These are phyloP conservation scores for Acanthacorydalis orientalis DNA, from an alignment of 2,888 invertebrate genomes.

Conservation along the genomic window DNA sequence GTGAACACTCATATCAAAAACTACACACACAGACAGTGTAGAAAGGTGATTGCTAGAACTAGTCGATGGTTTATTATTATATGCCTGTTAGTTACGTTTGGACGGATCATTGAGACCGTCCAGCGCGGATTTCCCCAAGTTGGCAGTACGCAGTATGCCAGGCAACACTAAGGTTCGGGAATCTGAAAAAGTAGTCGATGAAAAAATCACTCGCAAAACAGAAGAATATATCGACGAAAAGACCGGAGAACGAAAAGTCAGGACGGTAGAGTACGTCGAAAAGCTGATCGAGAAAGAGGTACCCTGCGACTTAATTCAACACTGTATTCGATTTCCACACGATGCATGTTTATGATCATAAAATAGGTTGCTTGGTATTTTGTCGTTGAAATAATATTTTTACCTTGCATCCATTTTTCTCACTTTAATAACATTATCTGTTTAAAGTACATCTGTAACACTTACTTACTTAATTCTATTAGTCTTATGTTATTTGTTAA, in stretches of 20 bases:
- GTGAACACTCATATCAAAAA: too few species aligned
- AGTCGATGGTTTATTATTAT: constrained; percentile 5
- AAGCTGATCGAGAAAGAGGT: constrained; percentile 94
- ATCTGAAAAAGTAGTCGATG: constrained; percentile 77
- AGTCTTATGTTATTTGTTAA: neutral
- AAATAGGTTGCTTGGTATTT: too few species aligned
- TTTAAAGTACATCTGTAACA: neutral
- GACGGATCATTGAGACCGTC: constrained; percentile 33
- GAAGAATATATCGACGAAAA: constrained; percentile 77
- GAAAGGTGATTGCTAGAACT: constrained; percentile 33
- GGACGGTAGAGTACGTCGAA: constrained; percentile 87
- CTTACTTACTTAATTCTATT: neutral
- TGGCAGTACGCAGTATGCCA: constrained; percentile 73
- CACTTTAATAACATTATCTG: too few species aligned
- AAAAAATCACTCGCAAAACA: constrained; percentile 70
- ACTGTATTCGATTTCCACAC: too few species aligned
- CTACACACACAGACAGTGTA: neutral
- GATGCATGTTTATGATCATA: too few species aligned
- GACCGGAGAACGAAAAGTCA: constrained; percentile 71
- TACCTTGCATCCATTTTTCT: too few species aligned
- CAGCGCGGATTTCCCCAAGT: constrained; percentile 60
- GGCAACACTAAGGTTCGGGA: constrained; percentile 73
- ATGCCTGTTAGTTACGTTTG: constrained; percentile 9
- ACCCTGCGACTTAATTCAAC: constrained; percentile 18
- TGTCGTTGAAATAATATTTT: too few species aligned